These are phyloP conservation scores for Embiotoca jacksoni DNA, from an alignment of 2,113 vertebrate species.

Conservation along the genomic window DNA sequence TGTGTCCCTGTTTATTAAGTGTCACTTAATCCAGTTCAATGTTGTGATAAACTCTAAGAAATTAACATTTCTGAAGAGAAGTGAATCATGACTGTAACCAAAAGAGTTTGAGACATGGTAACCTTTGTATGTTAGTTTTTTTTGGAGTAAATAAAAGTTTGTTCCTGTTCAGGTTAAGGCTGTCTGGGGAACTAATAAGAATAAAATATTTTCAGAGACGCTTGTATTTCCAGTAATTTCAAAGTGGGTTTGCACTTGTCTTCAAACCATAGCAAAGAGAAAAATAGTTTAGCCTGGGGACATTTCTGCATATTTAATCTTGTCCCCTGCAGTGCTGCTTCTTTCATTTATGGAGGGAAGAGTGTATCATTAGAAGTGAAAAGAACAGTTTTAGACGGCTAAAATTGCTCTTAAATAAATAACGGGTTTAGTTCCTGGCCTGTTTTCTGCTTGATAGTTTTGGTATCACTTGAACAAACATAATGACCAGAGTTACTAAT, in stretches of 20 bases:
- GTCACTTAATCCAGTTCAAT: not conserved
- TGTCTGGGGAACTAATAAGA: slow-evolving; percentile 9
- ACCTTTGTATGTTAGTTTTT: too few species aligned
- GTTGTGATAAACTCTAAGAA: not conserved
- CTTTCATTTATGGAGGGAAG: slow-evolving; percentile 50
- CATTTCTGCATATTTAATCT: slow-evolving; percentile 69
- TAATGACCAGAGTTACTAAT: not conserved
- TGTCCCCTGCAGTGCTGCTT: slow-evolving; percentile 49
- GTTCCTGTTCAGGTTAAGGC: not conserved
- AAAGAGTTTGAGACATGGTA: not conserved
- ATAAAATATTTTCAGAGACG: slow-evolving; percentile 13
- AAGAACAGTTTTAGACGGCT: slow-evolving; percentile 41
- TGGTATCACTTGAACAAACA: not conserved
- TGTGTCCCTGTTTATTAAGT: not conserved
- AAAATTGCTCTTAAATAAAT: slow-evolving; percentile 61
- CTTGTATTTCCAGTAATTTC: slow-evolving; percentile 20
- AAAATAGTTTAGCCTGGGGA: slow-evolving; percentile 43
- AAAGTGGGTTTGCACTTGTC: slow-evolving; percentile 29
- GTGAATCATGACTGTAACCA: not conserved
- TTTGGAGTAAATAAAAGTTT: not conserved
- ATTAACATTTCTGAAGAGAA: not conserved
- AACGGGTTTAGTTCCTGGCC: slow-evolving; percentile 21
- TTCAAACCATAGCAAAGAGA: slow-evolving; percentile 43
- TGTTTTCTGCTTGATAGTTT: slow-evolving; percentile 8
- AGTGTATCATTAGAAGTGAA: slow-evolving; percentile 58